These are phyloP conservation scores for Harpagoxenus sublaevis DNA, from an alignment of 2,888 invertebrate genomes.

Conservation along the genomic window DNA sequence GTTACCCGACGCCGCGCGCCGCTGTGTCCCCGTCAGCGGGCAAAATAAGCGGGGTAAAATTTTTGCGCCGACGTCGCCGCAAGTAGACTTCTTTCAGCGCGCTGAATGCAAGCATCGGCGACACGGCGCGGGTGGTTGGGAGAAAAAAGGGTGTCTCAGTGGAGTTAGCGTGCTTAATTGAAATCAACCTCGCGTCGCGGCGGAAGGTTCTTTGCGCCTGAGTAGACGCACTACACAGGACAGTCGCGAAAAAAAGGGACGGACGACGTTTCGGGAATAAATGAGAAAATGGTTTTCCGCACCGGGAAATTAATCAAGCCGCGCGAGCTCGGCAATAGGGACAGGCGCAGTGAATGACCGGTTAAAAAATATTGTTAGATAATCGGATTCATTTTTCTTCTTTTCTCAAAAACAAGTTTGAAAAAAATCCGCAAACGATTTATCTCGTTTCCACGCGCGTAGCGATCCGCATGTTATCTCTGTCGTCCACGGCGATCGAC, in stretches of 20 bases:
- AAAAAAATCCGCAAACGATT: neutral
- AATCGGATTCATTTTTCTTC: neutral
- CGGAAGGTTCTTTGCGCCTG: constrained; percentile 56
- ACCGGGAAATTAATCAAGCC: neutral
- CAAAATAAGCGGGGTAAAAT: constrained; percentile 27
- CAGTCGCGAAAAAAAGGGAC: neutral
- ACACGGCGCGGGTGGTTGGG: constrained; percentile 18
- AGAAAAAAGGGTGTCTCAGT: constrained; percentile 37
- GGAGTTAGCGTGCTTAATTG: constrained; percentile 74
- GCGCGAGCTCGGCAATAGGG: neutral
- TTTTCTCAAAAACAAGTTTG: neutral
- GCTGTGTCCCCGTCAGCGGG: neutral
- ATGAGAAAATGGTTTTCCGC: constrained; percentile 19
- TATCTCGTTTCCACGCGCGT: neutral
- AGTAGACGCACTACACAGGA: constrained; percentile 38
- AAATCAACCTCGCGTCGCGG: constrained; percentile 74
- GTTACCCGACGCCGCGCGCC: neutral
- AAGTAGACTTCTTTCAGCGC: constrained; percentile 41
- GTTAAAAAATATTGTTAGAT: constrained; percentile 2
- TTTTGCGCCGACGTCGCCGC: constrained; percentile 43
- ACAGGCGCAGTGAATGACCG: neutral
- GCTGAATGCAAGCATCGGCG: constrained; percentile 72
- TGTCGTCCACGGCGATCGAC: neutral
- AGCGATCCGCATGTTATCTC: constrained; percentile 16
- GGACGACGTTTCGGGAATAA: constrained; percentile 17